Base-by-base conservation (phyloP, 2,797 vertebrate genomes). In the Typhlichthys subterraneus region DNA sequence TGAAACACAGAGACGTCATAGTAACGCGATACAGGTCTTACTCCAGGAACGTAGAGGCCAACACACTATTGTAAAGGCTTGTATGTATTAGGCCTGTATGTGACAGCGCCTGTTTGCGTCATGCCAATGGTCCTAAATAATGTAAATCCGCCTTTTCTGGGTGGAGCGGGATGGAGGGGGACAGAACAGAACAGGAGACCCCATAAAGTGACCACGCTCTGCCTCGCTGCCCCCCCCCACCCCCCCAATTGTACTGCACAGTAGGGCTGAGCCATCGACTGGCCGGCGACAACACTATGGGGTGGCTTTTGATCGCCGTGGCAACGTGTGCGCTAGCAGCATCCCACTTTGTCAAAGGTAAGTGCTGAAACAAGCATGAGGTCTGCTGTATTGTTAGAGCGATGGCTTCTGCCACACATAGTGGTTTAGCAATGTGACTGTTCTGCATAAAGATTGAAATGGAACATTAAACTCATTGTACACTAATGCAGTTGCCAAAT, bases 331-430 rank as follows among this genome's bases (percentile, higher is more conserved):
- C 84, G 73, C 85, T 93, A 61, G 48, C 71, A 61, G 48, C 71
- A 65, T 82, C 82, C 75, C 66, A 76, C 75, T 81, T 85, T 84
- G 88, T 90, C 80, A 87, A 91, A 89, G 92, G 93, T 93, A 92
- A 91, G 90, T 90, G 87, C 90, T 92, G 47, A 87, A 91, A 88
- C 79, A 87, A 81, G 78, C 81, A 73, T 67, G 72, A 72, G 75
- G 63, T 63, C 53, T 63, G 50, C 64, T 56, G 8, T 51, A 57
- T 79, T 79, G 77, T 82, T 69, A 38, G 1, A 55, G 9, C 66
- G 57, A 23, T 63, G 61, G 4, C 54, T 72, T 54, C 10, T 38
- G 0, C 5, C 61, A 60, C n/a, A 49, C 56, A 19, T 53, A 51
- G 51, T 64, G 45, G 55, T 6, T 6, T 38, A 38, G 33, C 33